Evolutionary conservation across 2,888 invertebrate genomes (phyloP).

Genomic region (Nemurella pictetii): DNA sequence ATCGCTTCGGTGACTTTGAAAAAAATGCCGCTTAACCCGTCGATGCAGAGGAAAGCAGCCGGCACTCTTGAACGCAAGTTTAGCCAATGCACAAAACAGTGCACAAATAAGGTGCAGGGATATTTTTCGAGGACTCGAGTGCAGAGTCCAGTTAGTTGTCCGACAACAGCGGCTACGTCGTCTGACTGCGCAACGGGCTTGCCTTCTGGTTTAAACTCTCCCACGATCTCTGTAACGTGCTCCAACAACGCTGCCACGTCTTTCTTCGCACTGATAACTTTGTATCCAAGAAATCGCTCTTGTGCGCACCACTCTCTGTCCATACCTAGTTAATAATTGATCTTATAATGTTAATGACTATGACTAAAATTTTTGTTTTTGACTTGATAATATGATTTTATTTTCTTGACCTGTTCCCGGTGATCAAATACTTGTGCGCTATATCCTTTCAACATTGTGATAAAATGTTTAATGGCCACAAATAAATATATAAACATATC

Average conservation of each 20-base stretch:
- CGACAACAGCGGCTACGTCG: too few relatives aligned
- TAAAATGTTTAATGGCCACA: too few relatives aligned
- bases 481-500: too few relatives aligned
- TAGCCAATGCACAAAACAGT: not conserved
- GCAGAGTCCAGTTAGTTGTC: not conserved
- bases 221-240: not conserved
- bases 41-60: not conserved
- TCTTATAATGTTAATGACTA: too few relatives aligned
- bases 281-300: slow-evolving; percentile 28
- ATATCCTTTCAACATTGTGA: too few relatives aligned
- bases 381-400: too few relatives aligned
- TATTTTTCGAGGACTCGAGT: not conserved
- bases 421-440: too few relatives aligned
- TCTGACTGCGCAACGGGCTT: too few relatives aligned
- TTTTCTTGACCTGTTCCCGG: too few relatives aligned
- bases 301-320: not conserved
- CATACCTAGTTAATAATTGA: too few relatives aligned
- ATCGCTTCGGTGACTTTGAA: not conserved
- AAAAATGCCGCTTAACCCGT: not conserved
- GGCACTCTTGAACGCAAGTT: not conserved
- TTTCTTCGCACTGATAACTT: slow-evolving; percentile 16
- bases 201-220: slow-evolving; percentile 1
- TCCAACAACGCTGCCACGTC: not conserved
- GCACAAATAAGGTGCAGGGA: not conserved
- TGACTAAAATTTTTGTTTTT: too few relatives aligned